Base-by-base conservation (phyloP, 2,797 vertebrate species). In the Eutrigla gurnardus region DNA sequence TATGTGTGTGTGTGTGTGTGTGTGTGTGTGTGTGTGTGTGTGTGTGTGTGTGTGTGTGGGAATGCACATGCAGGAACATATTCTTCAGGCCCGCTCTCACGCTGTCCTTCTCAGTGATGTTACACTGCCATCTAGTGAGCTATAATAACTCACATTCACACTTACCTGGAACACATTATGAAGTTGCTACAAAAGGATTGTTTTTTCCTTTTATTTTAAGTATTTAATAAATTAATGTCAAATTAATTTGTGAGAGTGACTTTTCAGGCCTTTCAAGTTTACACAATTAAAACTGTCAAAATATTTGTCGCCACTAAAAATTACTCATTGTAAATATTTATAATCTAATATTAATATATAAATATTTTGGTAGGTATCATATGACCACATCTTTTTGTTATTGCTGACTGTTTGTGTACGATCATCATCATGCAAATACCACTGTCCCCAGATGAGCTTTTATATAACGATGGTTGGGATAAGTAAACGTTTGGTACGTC, bases 51-150 rank as follows among this genome's bases (percentile, higher is more conserved):
- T 47, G 14, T 10, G 73, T 63, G 52, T 53, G 7, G 59, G 40
- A 52, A 64, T 35, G 39, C 62, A 68, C 45, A 65, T 7, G 47
- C 37, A 58, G 25, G n/a, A 32, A 33, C 62, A 57, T 33, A 13
- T 17, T 63, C 74, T 13, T 73, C 52, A 32, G 45, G 36, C 33
- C 35, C 9, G 0, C n/a, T 13, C 32, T 68, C 35, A 39, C 18
- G 64, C 39, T 8, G 8, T 45, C 12, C 47, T 3, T 36, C 47
- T 69, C n/a, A 45, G 39, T 57, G 78, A 66, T 87, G 86, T 73
- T 78, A 86, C 71, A 89, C 82, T 89, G 91, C 88, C 91, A 85
- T 80, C 90, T 92, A 89, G 85, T 87, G 91, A 77, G 25, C 10
- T 43, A 2, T 9, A 45, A 45, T 17, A 45, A 70, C 55, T 53